phyloP scores from a whole-genome alignment of 2,113 vertebrate genomes.

The Myotis lucifugus region DNA sequence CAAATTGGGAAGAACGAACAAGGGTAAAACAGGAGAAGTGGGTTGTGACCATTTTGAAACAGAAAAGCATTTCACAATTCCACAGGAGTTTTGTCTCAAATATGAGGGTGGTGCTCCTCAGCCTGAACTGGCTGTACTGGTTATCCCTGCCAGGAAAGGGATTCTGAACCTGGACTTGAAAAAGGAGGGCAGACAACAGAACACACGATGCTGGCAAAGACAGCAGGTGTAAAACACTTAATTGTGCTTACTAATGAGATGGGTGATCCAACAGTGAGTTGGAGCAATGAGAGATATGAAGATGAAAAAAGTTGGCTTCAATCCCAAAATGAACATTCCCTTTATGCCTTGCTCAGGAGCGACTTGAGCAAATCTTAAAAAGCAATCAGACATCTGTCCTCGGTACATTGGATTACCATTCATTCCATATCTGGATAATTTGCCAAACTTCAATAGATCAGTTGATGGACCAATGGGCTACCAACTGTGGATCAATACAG shows the following conservation, averaged over 20 bases:
- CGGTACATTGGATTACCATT: conserved; percentile 98
- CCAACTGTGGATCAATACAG: conserved; percentile 98
- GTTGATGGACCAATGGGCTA: conserved; percentile 95
- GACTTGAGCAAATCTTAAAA: conserved; percentile 97
- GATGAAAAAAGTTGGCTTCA: conserved; percentile 99
- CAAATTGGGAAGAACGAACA: conserved; percentile 98
- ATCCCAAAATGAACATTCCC: conserved; percentile 98
- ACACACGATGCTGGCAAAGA: conserved; percentile 98
- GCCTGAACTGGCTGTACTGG: conserved; percentile 96
- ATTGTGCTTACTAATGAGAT: conserved; percentile 99
- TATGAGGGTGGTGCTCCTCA: conserved; percentile 98
- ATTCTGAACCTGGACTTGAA: conserved; percentile 99
- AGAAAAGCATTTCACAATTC: conserved; percentile 98
- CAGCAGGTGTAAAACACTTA: conserved; percentile 97
- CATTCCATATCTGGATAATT: conserved; percentile 96
- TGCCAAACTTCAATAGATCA: conserved; percentile 97
- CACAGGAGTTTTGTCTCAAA: conserved; percentile 99
- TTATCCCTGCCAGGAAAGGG: conserved; percentile 97
- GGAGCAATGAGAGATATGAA: conserved; percentile 98
- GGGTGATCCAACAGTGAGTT: conserved; percentile 98
- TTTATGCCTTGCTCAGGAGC: conserved; percentile 99
- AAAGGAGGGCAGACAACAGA: conserved; percentile 98
- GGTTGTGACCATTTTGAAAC: conserved; percentile 98
- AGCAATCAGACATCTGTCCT: conserved; percentile 92
- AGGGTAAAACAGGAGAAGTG: conserved; percentile 98